Conservation (phyloP, 1,140 invertebrate genomes). For the Daktulosphaira vitifoliae region DNA sequence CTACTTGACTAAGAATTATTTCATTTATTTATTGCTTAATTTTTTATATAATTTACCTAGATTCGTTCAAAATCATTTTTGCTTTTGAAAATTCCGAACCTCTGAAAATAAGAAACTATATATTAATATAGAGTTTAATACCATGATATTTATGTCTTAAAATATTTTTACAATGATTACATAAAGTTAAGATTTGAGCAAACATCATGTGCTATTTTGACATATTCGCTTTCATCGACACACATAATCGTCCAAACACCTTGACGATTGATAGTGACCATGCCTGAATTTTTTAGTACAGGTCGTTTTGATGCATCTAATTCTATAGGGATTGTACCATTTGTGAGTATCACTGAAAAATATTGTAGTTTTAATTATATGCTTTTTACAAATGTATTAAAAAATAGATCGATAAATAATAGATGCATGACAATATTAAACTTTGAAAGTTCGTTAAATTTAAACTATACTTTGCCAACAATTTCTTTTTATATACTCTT, state of each 20-base stretch:
- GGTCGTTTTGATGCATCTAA: conserved; percentile 3
- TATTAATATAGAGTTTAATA: no score
- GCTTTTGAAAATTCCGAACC: background rate
- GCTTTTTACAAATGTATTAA: no score
- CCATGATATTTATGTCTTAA: no score
- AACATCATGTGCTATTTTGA: background rate
- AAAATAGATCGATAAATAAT: no score
- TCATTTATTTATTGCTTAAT: no score
- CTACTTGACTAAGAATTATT: no score
- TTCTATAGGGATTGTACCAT: background rate
- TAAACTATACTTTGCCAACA: no score
- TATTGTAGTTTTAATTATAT: background rate
- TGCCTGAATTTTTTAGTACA: background rate
- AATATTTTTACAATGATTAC: background rate
- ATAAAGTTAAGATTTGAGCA: background rate
- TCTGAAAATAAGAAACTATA: no score
- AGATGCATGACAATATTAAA: no score
- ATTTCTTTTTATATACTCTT: no score
- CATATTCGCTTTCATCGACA: background rate
- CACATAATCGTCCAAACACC: conserved; percentile 12
- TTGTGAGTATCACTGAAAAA: background rate
- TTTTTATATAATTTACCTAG: no score
- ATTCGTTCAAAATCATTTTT: background rate
- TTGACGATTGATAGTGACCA: background rate
- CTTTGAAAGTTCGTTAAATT: no score